These are phyloP conservation scores for Halocynthia roretzi DNA, from an alignment of 23 tunicate species.

Conservation along the genomic window DNA sequence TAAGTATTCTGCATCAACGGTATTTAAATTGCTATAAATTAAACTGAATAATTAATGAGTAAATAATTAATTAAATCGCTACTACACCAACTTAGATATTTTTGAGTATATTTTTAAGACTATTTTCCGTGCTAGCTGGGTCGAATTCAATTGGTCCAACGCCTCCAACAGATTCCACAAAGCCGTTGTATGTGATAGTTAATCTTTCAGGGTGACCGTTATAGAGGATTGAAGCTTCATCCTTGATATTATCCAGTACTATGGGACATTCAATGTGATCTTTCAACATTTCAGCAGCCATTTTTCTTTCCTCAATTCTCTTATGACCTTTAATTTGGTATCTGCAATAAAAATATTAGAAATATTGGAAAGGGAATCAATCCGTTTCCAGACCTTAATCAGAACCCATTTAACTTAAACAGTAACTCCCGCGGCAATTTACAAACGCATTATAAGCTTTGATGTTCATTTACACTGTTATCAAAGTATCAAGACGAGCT, in stretches of 20 bases:
- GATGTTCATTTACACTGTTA: too few species aligned
- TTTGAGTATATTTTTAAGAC: background rate
- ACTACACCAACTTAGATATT: too few species aligned
- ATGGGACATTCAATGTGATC: constrained; percentile 24
- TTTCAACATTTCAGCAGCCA: constrained; percentile 30
- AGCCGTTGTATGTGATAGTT: constrained; percentile 1
- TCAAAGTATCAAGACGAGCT: too few species aligned
- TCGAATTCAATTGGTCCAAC: constrained; percentile 13
- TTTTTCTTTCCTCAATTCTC: constrained; percentile 12
- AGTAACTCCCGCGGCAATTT: too few species aligned
- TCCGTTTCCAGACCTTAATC: too few species aligned
- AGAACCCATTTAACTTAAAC: too few species aligned
- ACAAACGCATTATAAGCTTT: too few species aligned
- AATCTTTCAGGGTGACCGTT: constrained; percentile 20
- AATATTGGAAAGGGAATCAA: too few species aligned
- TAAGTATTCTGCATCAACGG: too few species aligned
- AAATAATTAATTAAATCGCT: too few species aligned
- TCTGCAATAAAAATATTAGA: background rate
- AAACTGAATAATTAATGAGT: too few species aligned
- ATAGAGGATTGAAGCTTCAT: constrained; percentile 22
- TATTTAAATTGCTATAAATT: too few species aligned
- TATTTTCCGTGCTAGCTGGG: background rate
- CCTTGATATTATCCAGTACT: constrained; percentile 26
- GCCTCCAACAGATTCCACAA: constrained; percentile 5
- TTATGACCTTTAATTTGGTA: constrained; percentile 20